Conservation (phyloP, 2,113 vertebrate genomes). For the Rousettus leschenaultii region DNA sequence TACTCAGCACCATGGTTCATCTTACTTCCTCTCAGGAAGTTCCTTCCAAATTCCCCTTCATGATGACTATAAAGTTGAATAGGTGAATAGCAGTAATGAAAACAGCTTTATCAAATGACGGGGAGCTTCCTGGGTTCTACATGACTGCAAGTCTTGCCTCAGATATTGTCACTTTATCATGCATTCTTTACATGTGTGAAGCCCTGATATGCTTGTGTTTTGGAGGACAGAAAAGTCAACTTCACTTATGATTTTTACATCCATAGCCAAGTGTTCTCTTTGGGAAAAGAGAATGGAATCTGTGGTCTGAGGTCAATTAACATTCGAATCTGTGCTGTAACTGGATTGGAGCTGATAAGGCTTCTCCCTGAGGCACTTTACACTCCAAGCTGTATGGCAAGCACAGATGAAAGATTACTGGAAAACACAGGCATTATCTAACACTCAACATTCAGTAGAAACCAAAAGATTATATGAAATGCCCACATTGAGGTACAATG, state of each 20-base stretch:
- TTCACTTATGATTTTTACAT: neutral
- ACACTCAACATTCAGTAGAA: constrained; percentile 9
- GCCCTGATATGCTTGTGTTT: neutral
- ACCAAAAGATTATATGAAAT: neutral
- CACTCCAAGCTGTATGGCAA: neutral
- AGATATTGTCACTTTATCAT: neutral
- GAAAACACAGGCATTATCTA: neutral
- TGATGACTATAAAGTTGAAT: neutral
- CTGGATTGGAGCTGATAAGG: neutral
- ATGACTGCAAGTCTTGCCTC: neutral
- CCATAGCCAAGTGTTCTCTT: neutral
- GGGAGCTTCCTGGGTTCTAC: constrained; percentile 3
- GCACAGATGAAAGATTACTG: neutral
- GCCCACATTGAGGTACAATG: neutral
- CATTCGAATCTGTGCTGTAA: neutral
- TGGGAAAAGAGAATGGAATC: neutral
- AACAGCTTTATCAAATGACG: neutral
- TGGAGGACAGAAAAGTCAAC: neutral
- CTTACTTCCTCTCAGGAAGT: constrained; percentile 35
- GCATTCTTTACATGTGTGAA: neutral
- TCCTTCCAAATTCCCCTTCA: constrained; percentile 54
- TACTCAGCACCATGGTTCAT: neutral
- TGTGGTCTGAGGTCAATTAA: constrained; percentile 12
- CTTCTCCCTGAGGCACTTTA: neutral
- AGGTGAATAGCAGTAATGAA: neutral